A percentile compares a stretch with the other conserved stretches of the same genome.
Conservation (phyloP, 2,113 vertebrate species). For the Thalassoma bifasciatum region DNA sequence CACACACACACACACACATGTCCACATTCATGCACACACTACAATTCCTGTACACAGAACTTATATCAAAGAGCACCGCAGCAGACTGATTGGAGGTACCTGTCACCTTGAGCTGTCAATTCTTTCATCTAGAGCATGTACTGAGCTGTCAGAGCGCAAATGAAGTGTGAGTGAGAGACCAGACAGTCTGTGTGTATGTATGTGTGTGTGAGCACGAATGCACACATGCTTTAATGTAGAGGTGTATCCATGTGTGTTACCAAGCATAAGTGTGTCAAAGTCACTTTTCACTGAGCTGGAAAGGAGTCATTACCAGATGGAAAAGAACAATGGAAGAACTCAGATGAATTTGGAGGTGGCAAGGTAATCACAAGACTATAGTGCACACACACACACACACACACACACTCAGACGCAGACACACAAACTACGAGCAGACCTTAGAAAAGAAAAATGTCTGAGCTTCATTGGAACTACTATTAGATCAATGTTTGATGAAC, state of each 20-base stretch:
- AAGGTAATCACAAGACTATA: conserved; percentile 26
- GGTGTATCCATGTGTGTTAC: background rate
- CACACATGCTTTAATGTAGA: conserved; percentile 1
- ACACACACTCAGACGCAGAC: too few species aligned
- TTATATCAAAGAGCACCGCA: conserved; percentile 48
- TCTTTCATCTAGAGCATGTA: conserved; percentile 65
- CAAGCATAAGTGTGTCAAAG: conserved; percentile 8
- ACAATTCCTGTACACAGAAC: conserved; percentile 30
- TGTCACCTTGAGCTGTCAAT: conserved; percentile 77
- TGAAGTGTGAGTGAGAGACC: conserved; percentile 53
- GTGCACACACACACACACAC: background rate
- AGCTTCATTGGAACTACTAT: too few species aligned
- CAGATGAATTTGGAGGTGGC: background rate
- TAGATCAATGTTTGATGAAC: too few species aligned
- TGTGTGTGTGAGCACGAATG: conserved; percentile 2
- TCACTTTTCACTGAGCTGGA: conserved; percentile 16
- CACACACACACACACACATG: conserved; percentile 37
- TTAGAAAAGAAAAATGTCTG: too few species aligned
- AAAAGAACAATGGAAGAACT: conserved; percentile 13
- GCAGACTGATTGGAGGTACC: conserved; percentile 59
- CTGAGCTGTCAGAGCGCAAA: conserved; percentile 69
- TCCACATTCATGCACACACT: conserved; percentile 18
- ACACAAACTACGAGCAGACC: background rate
- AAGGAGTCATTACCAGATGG: conserved; percentile 24
- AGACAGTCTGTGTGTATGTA: conserved; percentile 1